Evolutionary conservation across 2,797 vertebrate genomes (phyloP).

Genomic region (Bradypodion pumilum): DNA sequence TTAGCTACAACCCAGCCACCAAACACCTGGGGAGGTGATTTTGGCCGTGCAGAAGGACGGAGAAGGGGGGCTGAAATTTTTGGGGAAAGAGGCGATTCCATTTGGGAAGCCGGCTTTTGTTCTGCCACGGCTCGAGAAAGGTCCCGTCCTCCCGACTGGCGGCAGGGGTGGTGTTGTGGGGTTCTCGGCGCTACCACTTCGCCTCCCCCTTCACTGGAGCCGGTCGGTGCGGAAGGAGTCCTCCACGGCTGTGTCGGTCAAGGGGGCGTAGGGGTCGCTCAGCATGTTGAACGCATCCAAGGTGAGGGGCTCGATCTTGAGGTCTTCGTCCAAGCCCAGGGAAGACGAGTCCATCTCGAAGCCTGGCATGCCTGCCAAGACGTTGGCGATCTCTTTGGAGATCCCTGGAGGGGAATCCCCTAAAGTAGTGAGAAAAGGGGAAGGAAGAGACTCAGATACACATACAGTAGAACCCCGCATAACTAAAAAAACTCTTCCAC

Average conservation of each 20-base stretch:
- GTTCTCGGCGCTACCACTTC: background rate
- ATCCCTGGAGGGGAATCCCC: constrained; percentile 88
- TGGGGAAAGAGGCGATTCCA: fast-evolving
- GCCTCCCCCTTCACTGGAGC: constrained; percentile 75
- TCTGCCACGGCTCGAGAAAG: background rate
- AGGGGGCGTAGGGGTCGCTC: constrained; percentile 86
- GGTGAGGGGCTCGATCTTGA: constrained; percentile 86
- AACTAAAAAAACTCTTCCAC: too few relatives aligned
- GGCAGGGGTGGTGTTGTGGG: fast-evolving
- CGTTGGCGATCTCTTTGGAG: constrained; percentile 90
- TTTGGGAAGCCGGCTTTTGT: background rate
- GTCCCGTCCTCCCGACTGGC: background rate
- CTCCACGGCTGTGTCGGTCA: constrained; percentile 89
- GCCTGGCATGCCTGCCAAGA: constrained; percentile 88
- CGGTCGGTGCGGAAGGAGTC: constrained; percentile 92
- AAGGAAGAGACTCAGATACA: too few relatives aligned
- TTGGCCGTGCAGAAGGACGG: background rate
- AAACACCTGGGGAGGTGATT: too few relatives aligned
- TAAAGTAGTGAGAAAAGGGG: constrained; percentile 29
- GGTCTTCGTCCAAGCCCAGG: constrained; percentile 81
- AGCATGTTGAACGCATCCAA: constrained; percentile 88
- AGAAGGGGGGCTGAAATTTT: fast-evolving
- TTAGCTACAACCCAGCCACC: background rate
- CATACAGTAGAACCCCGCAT: too few relatives aligned
- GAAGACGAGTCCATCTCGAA: constrained; percentile 85